A percentile compares a stretch with the other conserved stretches of the same genome.
Evolutionary conservation across 2,113 vertebrate genomes (phyloP).

Genomic region (Esox niger): DNA sequence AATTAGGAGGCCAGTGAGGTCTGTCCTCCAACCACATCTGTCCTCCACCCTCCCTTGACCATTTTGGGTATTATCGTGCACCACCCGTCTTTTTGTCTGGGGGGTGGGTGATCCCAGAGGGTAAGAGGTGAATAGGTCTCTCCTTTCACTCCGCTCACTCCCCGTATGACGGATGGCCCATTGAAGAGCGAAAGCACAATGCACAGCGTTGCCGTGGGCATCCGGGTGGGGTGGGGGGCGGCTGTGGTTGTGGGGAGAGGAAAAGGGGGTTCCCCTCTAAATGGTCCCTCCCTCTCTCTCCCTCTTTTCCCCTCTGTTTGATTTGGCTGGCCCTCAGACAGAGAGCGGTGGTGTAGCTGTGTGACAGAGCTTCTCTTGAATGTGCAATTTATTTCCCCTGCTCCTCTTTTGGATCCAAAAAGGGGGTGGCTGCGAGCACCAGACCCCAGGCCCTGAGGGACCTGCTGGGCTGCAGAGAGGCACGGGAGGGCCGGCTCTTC

Average conservation of each 20-base stretch:
- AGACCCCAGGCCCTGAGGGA: slow-evolving; percentile 32
- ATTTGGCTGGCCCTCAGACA: slow-evolving; percentile 63
- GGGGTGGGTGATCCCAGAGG: slow-evolving; percentile 41
- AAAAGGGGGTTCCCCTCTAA: slow-evolving; percentile 38
- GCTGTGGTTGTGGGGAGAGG: slow-evolving; percentile 38
- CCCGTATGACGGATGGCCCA: slow-evolving; percentile 54
- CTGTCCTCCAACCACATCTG: too few relatives aligned
- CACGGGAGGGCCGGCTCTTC: slow-evolving; percentile 48
- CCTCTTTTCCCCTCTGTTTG: slow-evolving; percentile 56
- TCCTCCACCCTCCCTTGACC: slow-evolving; percentile 4
- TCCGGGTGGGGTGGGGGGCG: slow-evolving; percentile 34
- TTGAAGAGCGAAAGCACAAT: slow-evolving; percentile 66
- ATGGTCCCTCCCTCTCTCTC: slow-evolving; percentile 33
- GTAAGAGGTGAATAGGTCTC: slow-evolving; percentile 64
- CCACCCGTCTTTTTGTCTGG: slow-evolving; percentile 26
- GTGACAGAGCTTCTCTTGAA: slow-evolving; percentile 35
- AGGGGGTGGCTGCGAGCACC: slow-evolving; percentile 23
- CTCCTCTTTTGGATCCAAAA: slow-evolving; percentile 45
- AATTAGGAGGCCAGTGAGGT: slow-evolving; percentile 21
- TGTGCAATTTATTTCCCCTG: slow-evolving; percentile 49
- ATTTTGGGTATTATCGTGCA: slow-evolving; percentile 25
- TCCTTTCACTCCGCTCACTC: slow-evolving; percentile 41
- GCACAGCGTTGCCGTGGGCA: slow-evolving; percentile 53
- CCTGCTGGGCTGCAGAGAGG: slow-evolving; percentile 38
- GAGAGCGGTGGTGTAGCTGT: slow-evolving; percentile 36